Evolutionary conservation across 2,113 vertebrate species (phyloP).

Genomic region (Labeo catla): DNA sequence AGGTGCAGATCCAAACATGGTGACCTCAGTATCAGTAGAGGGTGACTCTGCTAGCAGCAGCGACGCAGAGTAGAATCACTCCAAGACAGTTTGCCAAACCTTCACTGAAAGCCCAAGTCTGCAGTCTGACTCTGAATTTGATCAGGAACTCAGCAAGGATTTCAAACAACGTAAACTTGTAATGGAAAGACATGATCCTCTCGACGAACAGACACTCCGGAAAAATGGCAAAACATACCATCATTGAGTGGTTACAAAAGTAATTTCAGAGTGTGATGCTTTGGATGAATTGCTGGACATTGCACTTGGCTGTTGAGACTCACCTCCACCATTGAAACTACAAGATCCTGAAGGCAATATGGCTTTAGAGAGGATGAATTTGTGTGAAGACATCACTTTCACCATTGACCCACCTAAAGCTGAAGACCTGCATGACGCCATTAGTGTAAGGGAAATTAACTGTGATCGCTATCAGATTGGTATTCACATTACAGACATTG

Average conservation of each 20-base stretch:
- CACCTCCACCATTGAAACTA: conserved; percentile 17
- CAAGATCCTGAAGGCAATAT: background rate
- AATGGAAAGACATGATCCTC: conserved; percentile 37
- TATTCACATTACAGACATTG: conserved; percentile 53
- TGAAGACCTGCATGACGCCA: conserved; percentile 50
- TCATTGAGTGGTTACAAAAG: conserved; percentile 37
- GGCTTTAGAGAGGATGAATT: background rate
- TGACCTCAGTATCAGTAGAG: background rate
- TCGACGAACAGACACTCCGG: conserved; percentile 45
- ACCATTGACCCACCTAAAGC: conserved; percentile 36
- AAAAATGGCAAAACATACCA: background rate
- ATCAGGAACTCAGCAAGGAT: conserved; percentile 9
- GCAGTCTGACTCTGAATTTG: background rate
- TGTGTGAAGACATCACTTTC: conserved; percentile 28
- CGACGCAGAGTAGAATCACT: background rate
- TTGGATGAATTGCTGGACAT: background rate
- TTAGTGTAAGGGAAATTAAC: conserved; percentile 39
- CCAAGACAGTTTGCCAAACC: background rate
- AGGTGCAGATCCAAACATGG: background rate
- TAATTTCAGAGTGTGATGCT: conserved; percentile 11
- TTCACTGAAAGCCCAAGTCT: background rate
- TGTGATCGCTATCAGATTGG: conserved; percentile 38
- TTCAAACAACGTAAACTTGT: conserved; percentile 48
- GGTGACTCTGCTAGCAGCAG: background rate
- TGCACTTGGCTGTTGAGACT: background rate